Conservation (phyloP, 2,797 vertebrate genomes). For the Diglossa cyanea region DNA sequence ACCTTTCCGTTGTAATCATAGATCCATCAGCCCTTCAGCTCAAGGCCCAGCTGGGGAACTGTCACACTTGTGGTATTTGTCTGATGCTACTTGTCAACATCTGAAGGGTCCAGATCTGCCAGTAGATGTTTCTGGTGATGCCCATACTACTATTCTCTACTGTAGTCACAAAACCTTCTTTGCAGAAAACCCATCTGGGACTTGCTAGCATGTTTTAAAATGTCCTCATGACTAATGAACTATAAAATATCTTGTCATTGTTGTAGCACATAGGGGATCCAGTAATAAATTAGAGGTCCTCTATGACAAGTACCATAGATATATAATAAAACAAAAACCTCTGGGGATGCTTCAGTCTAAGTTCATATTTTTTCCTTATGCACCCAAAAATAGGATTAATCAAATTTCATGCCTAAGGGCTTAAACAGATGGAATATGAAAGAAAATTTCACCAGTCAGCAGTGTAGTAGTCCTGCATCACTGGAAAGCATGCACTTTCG, state of each 20-base stretch:
- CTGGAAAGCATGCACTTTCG: background rate
- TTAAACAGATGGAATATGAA: background rate
- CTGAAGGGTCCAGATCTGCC: background rate
- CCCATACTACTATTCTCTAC: background rate
- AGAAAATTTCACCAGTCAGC: background rate
- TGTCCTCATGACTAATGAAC: background rate
- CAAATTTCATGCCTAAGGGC: background rate
- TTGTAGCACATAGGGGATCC: background rate
- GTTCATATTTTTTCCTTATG: background rate
- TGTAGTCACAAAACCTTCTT: background rate
- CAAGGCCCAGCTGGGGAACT: background rate
- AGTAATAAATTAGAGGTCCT: background rate
- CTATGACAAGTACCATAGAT: background rate
- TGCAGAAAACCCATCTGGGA: background rate
- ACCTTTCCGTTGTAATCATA: background rate
- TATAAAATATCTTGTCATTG: constrained; percentile 6
- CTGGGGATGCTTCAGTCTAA: background rate
- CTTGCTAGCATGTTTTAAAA: background rate
- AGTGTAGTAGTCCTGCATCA: background rate
- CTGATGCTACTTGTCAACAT: background rate
- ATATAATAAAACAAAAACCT: background rate
- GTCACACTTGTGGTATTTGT: background rate
- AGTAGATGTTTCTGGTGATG: background rate
- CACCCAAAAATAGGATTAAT: background rate
- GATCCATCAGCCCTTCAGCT: background rate